These are phyloP conservation scores for Tinea trinotella DNA, from an alignment of 2,888 invertebrate species.

Conservation along the genomic window DNA sequence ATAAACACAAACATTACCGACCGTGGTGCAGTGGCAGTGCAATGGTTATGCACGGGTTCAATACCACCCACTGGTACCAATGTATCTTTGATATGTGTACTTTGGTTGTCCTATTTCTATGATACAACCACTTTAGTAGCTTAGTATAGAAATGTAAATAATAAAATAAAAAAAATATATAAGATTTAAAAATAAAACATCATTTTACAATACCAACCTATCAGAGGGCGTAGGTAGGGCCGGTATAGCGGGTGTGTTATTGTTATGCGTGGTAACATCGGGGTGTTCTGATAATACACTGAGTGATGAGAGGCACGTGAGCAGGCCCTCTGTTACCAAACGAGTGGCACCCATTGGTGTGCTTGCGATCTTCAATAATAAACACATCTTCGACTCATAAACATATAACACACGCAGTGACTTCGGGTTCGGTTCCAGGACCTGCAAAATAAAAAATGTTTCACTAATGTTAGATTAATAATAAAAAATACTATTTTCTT, in stretches of 20 bases:
- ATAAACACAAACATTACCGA: too few relatives aligned
- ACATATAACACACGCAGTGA: constrained; percentile 85
- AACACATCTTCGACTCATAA: constrained; percentile 89
- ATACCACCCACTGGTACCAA: too few relatives aligned
- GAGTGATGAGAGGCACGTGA: constrained; percentile 78
- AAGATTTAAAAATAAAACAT: not conserved
- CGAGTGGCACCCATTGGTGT: constrained; percentile 79
- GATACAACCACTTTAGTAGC: too few relatives aligned
- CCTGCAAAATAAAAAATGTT: constrained; percentile 30
- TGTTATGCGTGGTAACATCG: constrained; percentile 60
- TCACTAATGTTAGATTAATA: not conserved
- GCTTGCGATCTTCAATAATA: constrained; percentile 79
- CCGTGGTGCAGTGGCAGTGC: too few relatives aligned
- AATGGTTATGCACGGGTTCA: too few relatives aligned
- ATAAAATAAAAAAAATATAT: not conserved
- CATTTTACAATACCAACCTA: too few relatives aligned
- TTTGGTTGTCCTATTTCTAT: too few relatives aligned
- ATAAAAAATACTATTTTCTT: not conserved
- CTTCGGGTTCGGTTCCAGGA: constrained; percentile 77
- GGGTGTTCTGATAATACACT: constrained; percentile 81
- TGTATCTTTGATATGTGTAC: too few relatives aligned
- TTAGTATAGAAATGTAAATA: too few relatives aligned
- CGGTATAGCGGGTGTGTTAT: not conserved
- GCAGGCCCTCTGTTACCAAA: constrained; percentile 80
- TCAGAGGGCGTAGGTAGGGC: constrained; percentile 36